Evolutionary conservation across 2,888 invertebrate species (phyloP).

Genomic region (Hyposoter dolosus): DNA sequence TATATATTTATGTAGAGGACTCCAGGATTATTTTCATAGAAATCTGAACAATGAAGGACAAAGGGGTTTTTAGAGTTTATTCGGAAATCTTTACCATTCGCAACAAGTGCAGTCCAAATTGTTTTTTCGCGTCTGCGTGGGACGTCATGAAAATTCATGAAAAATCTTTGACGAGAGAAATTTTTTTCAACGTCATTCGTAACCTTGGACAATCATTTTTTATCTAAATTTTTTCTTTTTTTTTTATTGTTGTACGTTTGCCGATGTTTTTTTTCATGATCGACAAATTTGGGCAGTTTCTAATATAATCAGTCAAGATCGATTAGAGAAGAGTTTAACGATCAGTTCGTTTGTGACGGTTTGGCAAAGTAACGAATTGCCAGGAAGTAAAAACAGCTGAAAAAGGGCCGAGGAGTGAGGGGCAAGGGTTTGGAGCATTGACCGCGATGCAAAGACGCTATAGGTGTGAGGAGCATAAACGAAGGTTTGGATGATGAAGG

Average conservation of each 20-base stretch:
- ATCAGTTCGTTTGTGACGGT: constrained; percentile 12
- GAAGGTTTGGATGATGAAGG: constrained; percentile 29
- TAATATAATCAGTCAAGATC: background rate
- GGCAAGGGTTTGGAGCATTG: constrained; percentile 24
- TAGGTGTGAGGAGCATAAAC: constrained; percentile 44
- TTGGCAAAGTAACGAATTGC: constrained; percentile 11
- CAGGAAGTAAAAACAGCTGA: background rate
- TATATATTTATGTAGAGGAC: background rate
- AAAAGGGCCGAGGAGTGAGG: constrained; percentile 11
- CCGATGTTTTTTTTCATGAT: background rate
- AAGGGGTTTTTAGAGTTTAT: background rate
- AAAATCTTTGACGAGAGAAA: background rate
- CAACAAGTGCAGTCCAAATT: constrained; percentile 7
- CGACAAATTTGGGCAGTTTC: background rate
- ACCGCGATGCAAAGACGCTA: constrained; percentile 41
- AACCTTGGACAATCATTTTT: background rate
- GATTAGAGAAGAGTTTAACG: background rate
- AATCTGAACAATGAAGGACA: background rate
- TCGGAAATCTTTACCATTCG: background rate
- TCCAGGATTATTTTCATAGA: background rate
- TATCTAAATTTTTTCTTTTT: background rate
- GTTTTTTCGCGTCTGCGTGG: background rate
- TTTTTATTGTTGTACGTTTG: background rate
- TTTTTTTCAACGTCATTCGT: background rate
- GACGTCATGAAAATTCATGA: background rate